Conservation (phyloP, 2,113 vertebrate genomes). For the Microtus oregoni region DNA sequence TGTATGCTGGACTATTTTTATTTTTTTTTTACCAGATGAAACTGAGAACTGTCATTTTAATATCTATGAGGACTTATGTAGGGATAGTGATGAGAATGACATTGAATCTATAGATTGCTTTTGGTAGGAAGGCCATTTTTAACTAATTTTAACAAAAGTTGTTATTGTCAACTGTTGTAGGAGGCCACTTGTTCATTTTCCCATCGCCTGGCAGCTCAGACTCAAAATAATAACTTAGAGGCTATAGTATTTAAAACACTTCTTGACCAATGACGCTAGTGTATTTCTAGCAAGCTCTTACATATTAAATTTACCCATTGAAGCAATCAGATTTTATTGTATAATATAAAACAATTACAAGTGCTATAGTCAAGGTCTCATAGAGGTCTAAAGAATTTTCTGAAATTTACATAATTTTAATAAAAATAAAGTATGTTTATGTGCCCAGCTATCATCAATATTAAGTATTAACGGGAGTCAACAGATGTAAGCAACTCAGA, state of each 20-base stretch:
- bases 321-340: not conserved
- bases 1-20: not conserved
- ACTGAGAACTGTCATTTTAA: not conserved
- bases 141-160: not conserved
- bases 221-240: too few relatives aligned
- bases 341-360: conserved; percentile 44
- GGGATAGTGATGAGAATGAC: not conserved
- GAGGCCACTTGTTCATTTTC: too few relatives aligned
- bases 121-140: not conserved
- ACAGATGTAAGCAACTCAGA: not conserved
- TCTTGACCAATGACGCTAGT: too few relatives aligned
- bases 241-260: too few relatives aligned
- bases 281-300: too few relatives aligned
- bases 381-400: not conserved
- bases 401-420: not conserved
- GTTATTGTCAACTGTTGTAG: not conserved
- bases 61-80: not conserved
- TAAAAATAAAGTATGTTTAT: not conserved
- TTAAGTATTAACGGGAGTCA: not conserved
- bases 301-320: too few relatives aligned
- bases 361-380: conserved; percentile 20
- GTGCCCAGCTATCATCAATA: not conserved
- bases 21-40: not conserved
- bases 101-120: not conserved
- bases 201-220: too few relatives aligned